These are phyloP conservation scores for Malurus splendens DNA, from an alignment of 2,797 vertebrate genomes.

Conservation along the genomic window DNA sequence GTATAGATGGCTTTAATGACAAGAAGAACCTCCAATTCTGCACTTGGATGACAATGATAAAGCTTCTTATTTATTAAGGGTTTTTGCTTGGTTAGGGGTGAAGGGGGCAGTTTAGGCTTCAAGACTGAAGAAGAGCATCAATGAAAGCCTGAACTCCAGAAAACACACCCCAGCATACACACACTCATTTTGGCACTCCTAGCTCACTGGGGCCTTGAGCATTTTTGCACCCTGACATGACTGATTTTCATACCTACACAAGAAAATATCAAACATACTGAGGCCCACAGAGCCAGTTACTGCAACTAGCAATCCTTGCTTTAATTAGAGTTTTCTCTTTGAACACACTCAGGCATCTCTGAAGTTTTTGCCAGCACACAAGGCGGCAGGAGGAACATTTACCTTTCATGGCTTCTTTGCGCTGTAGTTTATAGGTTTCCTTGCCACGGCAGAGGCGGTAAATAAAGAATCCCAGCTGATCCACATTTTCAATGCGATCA, in stretches of 20 bases:
- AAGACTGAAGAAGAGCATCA: neutral
- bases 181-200: neutral
- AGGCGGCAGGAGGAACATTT: neutral
- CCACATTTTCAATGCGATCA: slow-evolving; percentile 86
- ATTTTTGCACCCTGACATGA: neutral
- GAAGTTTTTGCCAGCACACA: neutral
- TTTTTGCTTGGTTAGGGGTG: neutral
- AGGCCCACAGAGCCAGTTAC: neutral
- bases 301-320: neutral
- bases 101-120: no score
- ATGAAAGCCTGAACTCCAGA: neutral
- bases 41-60: neutral
- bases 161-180: neutral
- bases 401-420: slow-evolving; percentile 79
- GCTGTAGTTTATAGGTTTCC: slow-evolving; percentile 91
- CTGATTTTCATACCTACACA: neutral
- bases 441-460: slow-evolving; percentile 87
- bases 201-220: neutral
- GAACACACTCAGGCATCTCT: neutral
- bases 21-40: neutral
- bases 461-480: slow-evolving; percentile 90
- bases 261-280: neutral
- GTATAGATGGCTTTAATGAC: neutral
- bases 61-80: neutral
- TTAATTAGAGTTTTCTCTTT: neutral